Evolutionary conservation across 1,140 invertebrate genomes (phyloP), one percentile per base, ranked within the genome.

Genomic region (Epicauta chinensis): DNA sequence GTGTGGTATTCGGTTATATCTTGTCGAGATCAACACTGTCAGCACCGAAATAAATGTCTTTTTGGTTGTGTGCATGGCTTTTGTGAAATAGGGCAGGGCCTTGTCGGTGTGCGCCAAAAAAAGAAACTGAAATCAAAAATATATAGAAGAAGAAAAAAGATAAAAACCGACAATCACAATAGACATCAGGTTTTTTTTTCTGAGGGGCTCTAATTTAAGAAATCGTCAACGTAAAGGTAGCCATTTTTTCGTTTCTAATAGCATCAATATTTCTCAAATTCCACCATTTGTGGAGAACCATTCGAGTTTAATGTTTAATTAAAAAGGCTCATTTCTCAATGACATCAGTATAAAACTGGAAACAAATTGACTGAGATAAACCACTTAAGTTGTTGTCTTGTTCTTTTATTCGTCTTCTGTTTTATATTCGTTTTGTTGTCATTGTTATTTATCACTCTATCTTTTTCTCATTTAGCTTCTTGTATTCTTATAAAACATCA

Each of bases 41-140:
- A 57, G 50, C 55, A 47, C 50, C 35, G 55, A 49, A 53, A 57
- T 57, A 57, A 57, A 53, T 53, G 55, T 57, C 55, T 56, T 52
- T 56, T 56, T 56, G 44, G 45, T 38, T 54, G 52, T 37, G 17
- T 31, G 35, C 7, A 23, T 23, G 23, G 23, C 23, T 23, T 23
- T 23, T 23, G 23, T 23, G 23, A 23, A 23, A 23, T 23, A 23
- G 23, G 23, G 23, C 23, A 23, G 23, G 42, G 23, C 46, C 53
- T 55, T 55, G 46, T 55, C 53, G 53, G 53, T 55, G 17, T 46
- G 51, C 51, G 51, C 43, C 51, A 46, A 53, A 46, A 53, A 43
- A 16, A 23, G 11, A 29, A 14, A 14, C 1, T 7, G 14, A 39
- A 12, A 39, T 16, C 15, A 12, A 13, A 39, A 39, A 39, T 14